phyloP scores from a whole-genome alignment of 2,113 vertebrate species.

The Laterallus jamaicensis region DNA sequence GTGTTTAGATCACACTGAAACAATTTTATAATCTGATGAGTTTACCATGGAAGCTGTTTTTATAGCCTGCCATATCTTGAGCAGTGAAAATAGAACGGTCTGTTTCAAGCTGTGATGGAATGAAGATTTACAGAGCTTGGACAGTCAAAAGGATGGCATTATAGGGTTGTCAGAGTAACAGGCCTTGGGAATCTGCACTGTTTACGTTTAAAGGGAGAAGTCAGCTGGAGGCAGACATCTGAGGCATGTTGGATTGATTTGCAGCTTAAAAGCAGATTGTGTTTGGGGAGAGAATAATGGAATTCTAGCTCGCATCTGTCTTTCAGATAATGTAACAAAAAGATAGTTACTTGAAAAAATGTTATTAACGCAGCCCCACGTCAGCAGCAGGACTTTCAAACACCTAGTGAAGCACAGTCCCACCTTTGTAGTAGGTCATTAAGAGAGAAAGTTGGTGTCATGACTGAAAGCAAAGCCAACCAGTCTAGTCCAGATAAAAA shows the following conservation, averaged over 20 bases:
- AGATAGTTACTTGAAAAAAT: not conserved
- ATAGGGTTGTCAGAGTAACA: slow-evolving; percentile 56
- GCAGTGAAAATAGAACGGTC: not conserved
- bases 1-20: not conserved
- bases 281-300: slow-evolving; percentile 32
- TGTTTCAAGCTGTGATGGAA: slow-evolving; percentile 45
- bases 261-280: slow-evolving; percentile 43
- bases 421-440: not conserved
- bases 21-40: not conserved
- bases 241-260: slow-evolving; percentile 61
- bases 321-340: not conserved
- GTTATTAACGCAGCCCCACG: not conserved
- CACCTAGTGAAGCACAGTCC: not conserved
- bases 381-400: not conserved
- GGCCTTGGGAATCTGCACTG: slow-evolving; percentile 27
- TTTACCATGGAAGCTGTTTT: not conserved
- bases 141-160: slow-evolving; percentile 39
- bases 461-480: not conserved
- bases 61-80: not conserved
- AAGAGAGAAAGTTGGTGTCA: not conserved
- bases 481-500: not conserved
- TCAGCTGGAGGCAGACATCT: slow-evolving; percentile 60
- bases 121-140: slow-evolving; percentile 32
- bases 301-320: not conserved
- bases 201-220: slow-evolving; percentile 47